These are phyloP conservation scores for Xerus rutilus DNA, from an alignment of 2,797 vertebrate species.

Conservation along the genomic window DNA sequence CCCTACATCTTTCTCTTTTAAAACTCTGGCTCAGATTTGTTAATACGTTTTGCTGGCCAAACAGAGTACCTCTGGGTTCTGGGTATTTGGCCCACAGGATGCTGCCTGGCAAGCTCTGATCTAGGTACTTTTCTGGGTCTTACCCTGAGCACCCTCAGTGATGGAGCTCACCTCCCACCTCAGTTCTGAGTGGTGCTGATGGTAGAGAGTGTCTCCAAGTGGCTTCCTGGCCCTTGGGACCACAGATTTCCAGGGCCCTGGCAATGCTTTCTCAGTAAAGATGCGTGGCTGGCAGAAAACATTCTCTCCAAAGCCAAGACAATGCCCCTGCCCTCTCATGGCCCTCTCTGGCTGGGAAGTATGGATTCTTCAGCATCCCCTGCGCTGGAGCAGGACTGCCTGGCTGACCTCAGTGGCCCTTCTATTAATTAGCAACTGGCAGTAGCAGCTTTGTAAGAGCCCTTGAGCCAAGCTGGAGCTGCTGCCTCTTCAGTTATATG, in stretches of 20 bases:
- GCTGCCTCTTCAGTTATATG: background rate
- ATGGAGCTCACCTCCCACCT: background rate
- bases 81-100: background rate
- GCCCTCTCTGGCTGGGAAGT: conserved; percentile 64
- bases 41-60: background rate
- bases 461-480: conserved; percentile 50
- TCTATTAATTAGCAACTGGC: conserved; percentile 80
- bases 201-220: background rate
- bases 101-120: conserved; percentile 37
- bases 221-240: conserved; percentile 31
- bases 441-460: conserved; percentile 53
- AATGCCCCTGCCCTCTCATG: conserved; percentile 60
- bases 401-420: conserved; percentile 73
- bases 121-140: background rate
- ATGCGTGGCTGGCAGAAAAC: conserved; percentile 67
- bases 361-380: conserved; percentile 67
- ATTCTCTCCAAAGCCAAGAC: conserved; percentile 67
- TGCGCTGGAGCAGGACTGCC: conserved; percentile 48
- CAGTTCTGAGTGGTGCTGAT: background rate
- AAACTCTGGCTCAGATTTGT: background rate
- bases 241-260: conserved; percentile 51
- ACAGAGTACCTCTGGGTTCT: background rate
- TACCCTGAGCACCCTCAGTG: background rate
- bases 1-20: conserved; percentile 4
- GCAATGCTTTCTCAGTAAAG: conserved; percentile 61